Evolutionary conservation across 1,140 invertebrate genomes (phyloP).

Genomic region (Planococcus citri): DNA sequence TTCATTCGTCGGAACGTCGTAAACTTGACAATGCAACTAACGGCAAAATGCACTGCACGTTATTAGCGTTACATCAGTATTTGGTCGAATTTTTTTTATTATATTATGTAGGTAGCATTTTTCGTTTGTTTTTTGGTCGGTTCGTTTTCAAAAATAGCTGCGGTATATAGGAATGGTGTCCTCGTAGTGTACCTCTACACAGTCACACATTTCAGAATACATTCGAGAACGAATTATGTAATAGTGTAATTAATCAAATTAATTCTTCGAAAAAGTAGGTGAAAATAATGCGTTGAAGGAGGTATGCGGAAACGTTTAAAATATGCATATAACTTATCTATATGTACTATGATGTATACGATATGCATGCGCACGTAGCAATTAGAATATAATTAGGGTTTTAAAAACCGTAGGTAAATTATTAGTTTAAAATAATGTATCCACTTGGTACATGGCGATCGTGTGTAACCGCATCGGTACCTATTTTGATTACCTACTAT

Average conservation of each 20-base stretch:
- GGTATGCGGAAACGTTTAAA: background rate
- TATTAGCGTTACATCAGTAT: too few species aligned
- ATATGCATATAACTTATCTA: background rate
- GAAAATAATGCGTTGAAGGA: background rate
- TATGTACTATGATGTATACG: too few species aligned
- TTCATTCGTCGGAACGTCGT: background rate
- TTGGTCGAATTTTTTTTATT: too few species aligned
- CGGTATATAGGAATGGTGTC: background rate
- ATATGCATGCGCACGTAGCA: background rate
- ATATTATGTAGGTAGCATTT: too few species aligned
- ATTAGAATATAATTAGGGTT: background rate
- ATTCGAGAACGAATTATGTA: background rate
- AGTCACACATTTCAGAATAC: background rate
- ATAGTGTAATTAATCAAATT: background rate
- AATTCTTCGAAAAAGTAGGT: constrained; percentile 1
- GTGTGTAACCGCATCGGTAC: background rate
- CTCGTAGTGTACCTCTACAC: background rate
- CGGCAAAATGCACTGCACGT: too few species aligned
- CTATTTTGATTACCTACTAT: too few species aligned
- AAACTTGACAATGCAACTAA: background rate
- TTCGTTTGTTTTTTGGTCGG: too few species aligned
- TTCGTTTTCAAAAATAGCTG: too few species aligned
- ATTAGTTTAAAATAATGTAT: background rate
- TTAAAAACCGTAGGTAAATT: constrained; percentile 2
- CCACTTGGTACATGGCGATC: background rate